phyloP scores from a whole-genome alignment of 2,113 vertebrate species.

The Shinisaurus crocodilurus region DNA sequence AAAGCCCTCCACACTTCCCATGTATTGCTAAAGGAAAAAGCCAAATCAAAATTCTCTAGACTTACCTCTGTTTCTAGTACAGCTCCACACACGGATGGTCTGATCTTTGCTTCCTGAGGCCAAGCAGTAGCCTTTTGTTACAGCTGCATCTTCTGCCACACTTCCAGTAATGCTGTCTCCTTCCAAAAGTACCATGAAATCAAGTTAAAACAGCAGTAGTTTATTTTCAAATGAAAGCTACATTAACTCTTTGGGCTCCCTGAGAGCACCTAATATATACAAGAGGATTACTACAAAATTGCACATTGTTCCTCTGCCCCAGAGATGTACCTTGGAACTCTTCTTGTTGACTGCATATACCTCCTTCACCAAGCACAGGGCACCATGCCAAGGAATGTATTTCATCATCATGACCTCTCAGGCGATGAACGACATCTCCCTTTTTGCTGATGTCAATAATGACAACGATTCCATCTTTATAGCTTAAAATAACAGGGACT shows the following conservation, averaged over 20 bases:
- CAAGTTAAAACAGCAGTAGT: not conserved
- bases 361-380: conserved; percentile 80
- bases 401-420: conserved; percentile 95
- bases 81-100: conserved; percentile 93
- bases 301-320: not conserved
- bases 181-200: conserved; percentile 51
- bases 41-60: not conserved
- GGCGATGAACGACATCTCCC: conserved; percentile 86
- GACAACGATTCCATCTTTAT: conserved; percentile 95
- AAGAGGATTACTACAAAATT: not conserved
- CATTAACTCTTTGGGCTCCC: not conserved
- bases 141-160: conserved; percentile 54
- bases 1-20: not conserved
- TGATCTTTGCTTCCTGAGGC: conserved; percentile 98
- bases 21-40: fast-evolving
- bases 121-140: conserved; percentile 80
- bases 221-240: not conserved
- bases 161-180: conserved; percentile 72
- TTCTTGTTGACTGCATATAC: conserved; percentile 71
- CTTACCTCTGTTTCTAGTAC: conserved; percentile 87
- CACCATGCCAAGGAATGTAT: conserved; percentile 94
- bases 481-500: conserved; percentile 77
- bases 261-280: not conserved
- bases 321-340: conserved; percentile 77
- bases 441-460: conserved; percentile 92